These are phyloP conservation scores for Ormyrus thymus DNA, from an alignment of 2,888 invertebrate genomes.

Conservation along the genomic window DNA sequence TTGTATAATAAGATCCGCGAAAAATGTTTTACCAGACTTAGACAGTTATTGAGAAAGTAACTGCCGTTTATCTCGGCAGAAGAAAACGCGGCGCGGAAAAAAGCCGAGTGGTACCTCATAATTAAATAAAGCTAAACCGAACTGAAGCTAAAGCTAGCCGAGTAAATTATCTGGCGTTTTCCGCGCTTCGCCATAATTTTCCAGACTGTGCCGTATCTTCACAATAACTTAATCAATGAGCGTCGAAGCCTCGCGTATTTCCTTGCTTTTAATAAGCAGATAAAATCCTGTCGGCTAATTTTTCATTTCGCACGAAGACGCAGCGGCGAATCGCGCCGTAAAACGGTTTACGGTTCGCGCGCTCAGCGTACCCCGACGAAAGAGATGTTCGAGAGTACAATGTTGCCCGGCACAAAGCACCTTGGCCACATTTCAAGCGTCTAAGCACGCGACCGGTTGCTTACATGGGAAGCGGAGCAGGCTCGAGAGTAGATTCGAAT, in stretches of 20 bases:
- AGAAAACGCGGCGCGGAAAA: no score
- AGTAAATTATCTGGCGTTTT: no score
- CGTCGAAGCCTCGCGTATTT: background rate
- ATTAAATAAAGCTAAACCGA: no score
- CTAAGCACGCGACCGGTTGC: conserved; percentile 33
- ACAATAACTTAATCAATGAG: conserved; percentile 51
- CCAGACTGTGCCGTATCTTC: no score
- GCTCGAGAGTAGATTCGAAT: no score
- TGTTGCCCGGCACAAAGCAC: background rate
- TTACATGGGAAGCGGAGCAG: background rate
- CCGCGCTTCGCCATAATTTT: conserved; percentile 5
- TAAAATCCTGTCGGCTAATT: conserved; percentile 44
- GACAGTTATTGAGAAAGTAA: no score
- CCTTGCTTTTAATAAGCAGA: conserved; percentile 45
- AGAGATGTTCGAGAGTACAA: conserved; percentile 28
- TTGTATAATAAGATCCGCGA: no score
- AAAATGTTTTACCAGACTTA: no score
- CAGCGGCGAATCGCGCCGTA: conserved; percentile 21
- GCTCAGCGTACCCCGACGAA: background rate
- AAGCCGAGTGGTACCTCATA: no score
- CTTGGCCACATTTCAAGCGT: conserved; percentile 23
- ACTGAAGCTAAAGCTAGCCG: no score
- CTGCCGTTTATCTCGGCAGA: no score
- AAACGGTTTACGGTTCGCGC: conserved; percentile 45
- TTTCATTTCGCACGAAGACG: conserved; percentile 38